Evolutionary conservation across 2,113 vertebrate genomes (phyloP), one percentile per base, ranked within the genome.

Genomic region (Lycaon pictus): DNA sequence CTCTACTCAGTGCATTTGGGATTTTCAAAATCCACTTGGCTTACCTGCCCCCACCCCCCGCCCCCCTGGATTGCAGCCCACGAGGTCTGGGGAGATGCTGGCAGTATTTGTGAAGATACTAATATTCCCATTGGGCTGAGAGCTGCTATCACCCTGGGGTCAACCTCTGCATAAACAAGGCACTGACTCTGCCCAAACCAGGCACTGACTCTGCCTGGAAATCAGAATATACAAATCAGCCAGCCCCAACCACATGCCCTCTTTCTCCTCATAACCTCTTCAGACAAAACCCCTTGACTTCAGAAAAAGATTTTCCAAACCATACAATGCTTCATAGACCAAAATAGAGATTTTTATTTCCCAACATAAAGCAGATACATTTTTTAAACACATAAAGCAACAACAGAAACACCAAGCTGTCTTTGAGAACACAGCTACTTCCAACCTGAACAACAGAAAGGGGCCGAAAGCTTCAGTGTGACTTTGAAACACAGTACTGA

Each of bases 341-440:
- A 98, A 98, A 98, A 99, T 97, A 98, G 97, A 71, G 95, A 69
- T 98, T 98, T 98, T 97, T 83, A 98, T 95, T 98, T 98, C 69
- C 72, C 89, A 97, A 97, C 76, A 92, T 55, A 98, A 95, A 98
- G 97, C 91, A 96, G 93, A 63, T 74, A 79, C 90, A 77, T 71
- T 97, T 97, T 97, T 98, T 98, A 98, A 98, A 98, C 94, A 77
- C 23, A n/a, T 55, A 72, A 69, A 92, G 71, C 55, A 67, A 71
- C 20, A 25, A 43, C 5, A 29, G 51, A 94, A 84, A 65, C 0
- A 6, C 71, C 12, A 58, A 60, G 22, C 27, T 19, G 4, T 62
- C 84, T 76, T 53, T 55, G 79, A 77, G 90, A 62, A 43, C 37
- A 43, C 85, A 32, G 95, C 62, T 94, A 80, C 95, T 95, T 95